Percentiles rank a stretch among this genome's conserved stretches.
Conservation (phyloP, 2,113 vertebrate species). For the Chrysochloris asiatica region DNA sequence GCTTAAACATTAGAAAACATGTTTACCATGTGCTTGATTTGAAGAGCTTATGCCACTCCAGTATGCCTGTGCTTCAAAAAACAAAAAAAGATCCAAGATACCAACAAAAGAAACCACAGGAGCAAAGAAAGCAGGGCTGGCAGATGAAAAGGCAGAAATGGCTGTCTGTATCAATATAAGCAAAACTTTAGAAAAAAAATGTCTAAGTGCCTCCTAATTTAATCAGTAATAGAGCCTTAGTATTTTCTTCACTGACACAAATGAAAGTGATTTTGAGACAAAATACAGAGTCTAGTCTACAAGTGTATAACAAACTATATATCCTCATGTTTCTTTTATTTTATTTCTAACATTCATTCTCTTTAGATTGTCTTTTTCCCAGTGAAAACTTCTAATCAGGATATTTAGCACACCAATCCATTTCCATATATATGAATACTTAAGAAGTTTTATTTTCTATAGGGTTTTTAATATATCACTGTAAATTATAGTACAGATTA, state of each 20-base stretch:
- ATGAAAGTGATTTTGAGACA: background rate
- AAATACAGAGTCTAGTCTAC: background rate
- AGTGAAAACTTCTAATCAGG: background rate
- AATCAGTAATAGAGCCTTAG: background rate
- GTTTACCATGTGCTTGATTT: background rate
- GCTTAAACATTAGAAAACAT: background rate
- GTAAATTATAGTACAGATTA: background rate
- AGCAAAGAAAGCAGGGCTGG: background rate
- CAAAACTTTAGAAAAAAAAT: background rate
- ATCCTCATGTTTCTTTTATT: background rate
- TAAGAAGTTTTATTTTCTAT: background rate
- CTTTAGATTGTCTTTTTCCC: too few species aligned
- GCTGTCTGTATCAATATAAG: background rate
- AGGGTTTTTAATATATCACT: too few species aligned
- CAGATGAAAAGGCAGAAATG: background rate
- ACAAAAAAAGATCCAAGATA: too few species aligned
- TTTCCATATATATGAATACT: background rate
- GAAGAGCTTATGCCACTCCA: background rate
- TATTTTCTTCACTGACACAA: background rate
- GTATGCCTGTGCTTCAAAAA: background rate
- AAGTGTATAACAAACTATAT: background rate
- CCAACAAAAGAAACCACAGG: background rate
- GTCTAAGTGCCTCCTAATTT: background rate
- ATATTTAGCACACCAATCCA: background rate
- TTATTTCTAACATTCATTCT: background rate